Evolutionary conservation across 2,888 invertebrate genomes (phyloP), one percentile per base, ranked within the genome.

Genomic region (Deilephila elpenor): DNA sequence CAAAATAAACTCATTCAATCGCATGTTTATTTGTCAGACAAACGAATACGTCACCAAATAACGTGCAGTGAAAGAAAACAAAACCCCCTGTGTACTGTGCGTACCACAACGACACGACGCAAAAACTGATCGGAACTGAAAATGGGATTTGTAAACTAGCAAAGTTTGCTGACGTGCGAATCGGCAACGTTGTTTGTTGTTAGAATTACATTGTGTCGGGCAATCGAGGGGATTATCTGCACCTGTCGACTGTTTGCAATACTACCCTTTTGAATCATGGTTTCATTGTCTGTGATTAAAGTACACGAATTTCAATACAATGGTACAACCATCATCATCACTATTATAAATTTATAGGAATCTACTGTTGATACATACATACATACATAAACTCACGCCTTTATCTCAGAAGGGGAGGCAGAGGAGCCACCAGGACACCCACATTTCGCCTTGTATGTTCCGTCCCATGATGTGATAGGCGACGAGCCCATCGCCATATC

Each of bases 91-190:
- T 64, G 20, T 20, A 5, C 37, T 20, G 44, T 20, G 44, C 20
- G 44, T 34, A 61, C 19, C 17, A 17, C 44, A 44, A 44, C 29
- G 61, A 32, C 32, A 32, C 32, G 19, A 61, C 32, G 61, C 34
- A 61, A 64, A 56, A 64, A 64, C 25, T 44, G 44, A 64, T 64
- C 64, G 20, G 11, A 64, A 64, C 64, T 14, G 37, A 44, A 64
- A 44, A 64, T 64, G 44, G 67, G 67, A 67, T 51, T 62, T 67
- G 25, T 67, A n/a, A 67, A 67, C 67, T 25, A 51, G 44, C 25
- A 5, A 67, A 67, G 44, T 67, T 67, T 67, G 44, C 14, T 67
- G 25, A 67, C 67, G 44, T 25, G 67, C 44, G 44, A 67, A 67
- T 67, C 17, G 67, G 5, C 67, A 51, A 25, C 17, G 17, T 25